Percentiles rank a stretch among this genome's conserved stretches.
Conservation (phyloP, 2,797 vertebrate genomes). For the Phaenicophaeus curvirostris region DNA sequence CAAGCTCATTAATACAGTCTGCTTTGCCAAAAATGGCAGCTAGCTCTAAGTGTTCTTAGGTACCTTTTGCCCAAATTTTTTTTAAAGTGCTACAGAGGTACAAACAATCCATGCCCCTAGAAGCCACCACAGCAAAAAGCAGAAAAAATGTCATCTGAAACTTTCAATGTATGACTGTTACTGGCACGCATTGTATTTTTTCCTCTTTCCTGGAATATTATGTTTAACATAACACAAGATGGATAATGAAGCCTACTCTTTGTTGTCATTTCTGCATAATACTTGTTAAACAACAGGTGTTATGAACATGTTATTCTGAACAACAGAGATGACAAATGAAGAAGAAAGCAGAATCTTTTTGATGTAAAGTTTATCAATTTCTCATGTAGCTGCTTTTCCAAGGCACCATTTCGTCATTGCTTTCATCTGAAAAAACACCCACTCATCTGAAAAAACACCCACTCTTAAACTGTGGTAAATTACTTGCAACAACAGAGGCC, state of each 20-base stretch:
- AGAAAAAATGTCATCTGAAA: neutral
- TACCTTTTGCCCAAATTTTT: neutral
- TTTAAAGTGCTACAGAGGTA: neutral
- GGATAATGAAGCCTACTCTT: neutral
- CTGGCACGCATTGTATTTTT: neutral
- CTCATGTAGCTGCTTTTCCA: neutral
- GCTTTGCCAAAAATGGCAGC: neutral
- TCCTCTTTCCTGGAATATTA: neutral
- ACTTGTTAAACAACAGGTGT: neutral
- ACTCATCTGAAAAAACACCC: neutral
- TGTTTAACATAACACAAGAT: neutral
- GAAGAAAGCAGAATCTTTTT: neutral
- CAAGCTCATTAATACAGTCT: constrained; percentile 22
- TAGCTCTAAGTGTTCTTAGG: neutral
- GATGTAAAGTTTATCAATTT: neutral
- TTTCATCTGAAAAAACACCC: neutral
- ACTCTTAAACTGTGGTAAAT: neutral
- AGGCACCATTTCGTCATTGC: neutral
- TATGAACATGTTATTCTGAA: neutral
- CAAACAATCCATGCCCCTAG: neutral
- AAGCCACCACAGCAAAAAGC: neutral
- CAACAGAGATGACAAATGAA: neutral
- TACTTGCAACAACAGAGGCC: neutral
- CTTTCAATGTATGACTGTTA: neutral
- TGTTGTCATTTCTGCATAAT: neutral